phyloP scores from a whole-genome alignment of 2,888 invertebrate species.

The Pyrochroa serraticornis region DNA sequence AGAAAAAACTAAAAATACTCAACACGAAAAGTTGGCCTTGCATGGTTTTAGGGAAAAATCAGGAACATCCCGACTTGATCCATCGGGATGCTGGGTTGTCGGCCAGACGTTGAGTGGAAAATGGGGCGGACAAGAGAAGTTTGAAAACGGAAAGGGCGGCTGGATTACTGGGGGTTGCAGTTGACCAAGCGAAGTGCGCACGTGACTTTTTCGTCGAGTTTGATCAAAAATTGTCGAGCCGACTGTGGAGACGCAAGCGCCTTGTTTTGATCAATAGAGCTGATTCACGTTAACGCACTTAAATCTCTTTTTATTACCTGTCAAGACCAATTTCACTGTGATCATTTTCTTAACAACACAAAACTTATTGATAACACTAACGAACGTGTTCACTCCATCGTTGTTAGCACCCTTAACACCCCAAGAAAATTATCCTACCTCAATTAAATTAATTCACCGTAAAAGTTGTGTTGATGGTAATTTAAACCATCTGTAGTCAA shows the following conservation, averaged over 20 bases:
- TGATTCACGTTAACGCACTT: not conserved
- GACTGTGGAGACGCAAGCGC: constrained; percentile 37
- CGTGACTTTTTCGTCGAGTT: not conserved
- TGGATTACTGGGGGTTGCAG: constrained; percentile 17
- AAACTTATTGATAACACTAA: too few species aligned
- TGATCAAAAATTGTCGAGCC: constrained; percentile 21
- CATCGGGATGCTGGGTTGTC: constrained; percentile 45
- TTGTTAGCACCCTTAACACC: too few species aligned
- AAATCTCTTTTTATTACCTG: too few species aligned
- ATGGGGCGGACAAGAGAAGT: not conserved
- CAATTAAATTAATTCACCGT: too few species aligned
- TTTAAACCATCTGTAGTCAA: too few species aligned
- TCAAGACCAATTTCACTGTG: too few species aligned
- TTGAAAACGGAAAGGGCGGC: constrained; percentile 1
- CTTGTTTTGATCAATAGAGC: constrained; percentile 41
- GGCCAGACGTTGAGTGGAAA: constrained; percentile 14
- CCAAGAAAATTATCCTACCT: too few species aligned
- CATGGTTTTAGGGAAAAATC: constrained; percentile 8
- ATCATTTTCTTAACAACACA: too few species aligned
- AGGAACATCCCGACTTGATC: constrained; percentile 28
- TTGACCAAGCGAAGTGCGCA: not conserved
- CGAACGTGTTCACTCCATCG: too few species aligned
- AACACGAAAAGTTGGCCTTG: constrained; percentile 4
- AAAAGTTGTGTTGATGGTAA: too few species aligned
- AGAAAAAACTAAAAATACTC: constrained; percentile 18